Percentiles rank a stretch among this genome's conserved stretches.
phyloP scores from a whole-genome alignment of 2,797 vertebrate genomes.

The Lophotriccus pileatus region DNA sequence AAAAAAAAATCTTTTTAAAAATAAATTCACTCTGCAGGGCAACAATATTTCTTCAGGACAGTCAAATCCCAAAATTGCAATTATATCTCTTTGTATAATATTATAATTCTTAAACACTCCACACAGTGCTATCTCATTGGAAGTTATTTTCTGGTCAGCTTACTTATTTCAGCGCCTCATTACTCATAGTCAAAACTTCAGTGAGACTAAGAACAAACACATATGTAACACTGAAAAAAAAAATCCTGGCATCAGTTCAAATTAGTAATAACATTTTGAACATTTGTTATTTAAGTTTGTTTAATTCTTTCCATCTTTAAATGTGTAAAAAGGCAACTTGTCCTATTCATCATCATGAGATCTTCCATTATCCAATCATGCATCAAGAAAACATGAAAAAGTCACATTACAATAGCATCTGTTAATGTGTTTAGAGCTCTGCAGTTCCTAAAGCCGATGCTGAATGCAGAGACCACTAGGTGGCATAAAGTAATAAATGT shows the following conservation, averaged over 20 bases:
- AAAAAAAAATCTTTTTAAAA: not conserved
- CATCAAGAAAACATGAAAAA: constrained; percentile 61
- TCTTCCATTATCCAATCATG: constrained; percentile 30
- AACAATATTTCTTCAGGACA: not conserved
- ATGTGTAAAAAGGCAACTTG: constrained; percentile 58
- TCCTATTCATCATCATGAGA: constrained; percentile 48
- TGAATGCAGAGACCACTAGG: constrained; percentile 46
- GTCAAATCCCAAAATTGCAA: not conserved
- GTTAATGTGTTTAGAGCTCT: constrained; percentile 14
- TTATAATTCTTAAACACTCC: not conserved
- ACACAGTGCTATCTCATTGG: not conserved
- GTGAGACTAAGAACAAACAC: constrained; percentile 66
- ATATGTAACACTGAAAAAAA: constrained; percentile 63
- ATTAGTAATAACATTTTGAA: constrained; percentile 74
- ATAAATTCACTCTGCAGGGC: not conserved
- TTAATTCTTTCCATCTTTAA: constrained; percentile 69
- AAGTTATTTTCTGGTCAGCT: constrained; percentile 62
- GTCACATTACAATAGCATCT: constrained; percentile 29
- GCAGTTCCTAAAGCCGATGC: not conserved
- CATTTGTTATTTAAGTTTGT: constrained; percentile 76
- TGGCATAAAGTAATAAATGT: constrained; percentile 62
- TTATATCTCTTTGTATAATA: not conserved
- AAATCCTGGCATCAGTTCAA: constrained; percentile 56
- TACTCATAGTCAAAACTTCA: constrained; percentile 72
- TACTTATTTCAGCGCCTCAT: constrained; percentile 48